phyloP scores from a whole-genome alignment of 1,140 invertebrate genomes.

The Whitmania pigra region DNA sequence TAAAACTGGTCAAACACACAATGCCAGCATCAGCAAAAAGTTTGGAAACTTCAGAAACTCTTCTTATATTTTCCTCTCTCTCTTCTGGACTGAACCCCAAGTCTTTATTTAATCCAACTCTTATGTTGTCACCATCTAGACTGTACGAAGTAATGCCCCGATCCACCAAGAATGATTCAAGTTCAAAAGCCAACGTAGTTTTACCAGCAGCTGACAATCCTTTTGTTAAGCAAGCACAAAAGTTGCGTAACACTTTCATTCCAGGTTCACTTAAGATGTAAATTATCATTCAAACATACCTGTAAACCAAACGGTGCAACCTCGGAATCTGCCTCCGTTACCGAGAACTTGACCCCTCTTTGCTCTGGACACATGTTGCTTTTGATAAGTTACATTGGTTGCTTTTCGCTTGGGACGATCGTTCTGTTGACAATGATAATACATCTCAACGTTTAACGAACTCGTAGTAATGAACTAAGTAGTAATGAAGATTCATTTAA shows the following conservation, averaged over 20 bases:
- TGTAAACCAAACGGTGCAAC: conserved; percentile 96
- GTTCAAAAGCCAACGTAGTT: conserved; percentile 89
- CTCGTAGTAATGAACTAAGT: too few relatives aligned
- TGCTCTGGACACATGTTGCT: conserved; percentile 82
- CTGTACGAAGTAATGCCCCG: conserved; percentile 83
- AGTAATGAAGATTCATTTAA: too few relatives aligned
- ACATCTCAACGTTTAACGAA: too few relatives aligned
- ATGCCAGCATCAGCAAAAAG: conserved; percentile 94
- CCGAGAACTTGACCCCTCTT: conserved; percentile 81
- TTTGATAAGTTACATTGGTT: conserved; percentile 83
- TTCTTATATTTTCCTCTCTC: conserved; percentile 84
- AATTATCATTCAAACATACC: conserved; percentile 44
- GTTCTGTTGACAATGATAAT: too few relatives aligned
- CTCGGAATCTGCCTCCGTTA: conserved; percentile 68
- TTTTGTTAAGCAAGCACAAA: conserved; percentile 25
- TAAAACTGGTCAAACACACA: conserved; percentile 87
- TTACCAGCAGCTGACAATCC: conserved; percentile 87
- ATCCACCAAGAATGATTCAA: conserved; percentile 77
- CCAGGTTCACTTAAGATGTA: neutral
- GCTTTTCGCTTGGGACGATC: conserved; percentile 30
- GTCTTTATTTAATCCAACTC: conserved; percentile 76
- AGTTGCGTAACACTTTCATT: neutral
- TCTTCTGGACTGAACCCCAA: conserved; percentile 84
- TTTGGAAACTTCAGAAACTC: conserved; percentile 93
- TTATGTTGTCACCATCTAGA: conserved; percentile 91